Conservation (phyloP, 1,140 invertebrate genomes). For the Callitettix versicolor region DNA sequence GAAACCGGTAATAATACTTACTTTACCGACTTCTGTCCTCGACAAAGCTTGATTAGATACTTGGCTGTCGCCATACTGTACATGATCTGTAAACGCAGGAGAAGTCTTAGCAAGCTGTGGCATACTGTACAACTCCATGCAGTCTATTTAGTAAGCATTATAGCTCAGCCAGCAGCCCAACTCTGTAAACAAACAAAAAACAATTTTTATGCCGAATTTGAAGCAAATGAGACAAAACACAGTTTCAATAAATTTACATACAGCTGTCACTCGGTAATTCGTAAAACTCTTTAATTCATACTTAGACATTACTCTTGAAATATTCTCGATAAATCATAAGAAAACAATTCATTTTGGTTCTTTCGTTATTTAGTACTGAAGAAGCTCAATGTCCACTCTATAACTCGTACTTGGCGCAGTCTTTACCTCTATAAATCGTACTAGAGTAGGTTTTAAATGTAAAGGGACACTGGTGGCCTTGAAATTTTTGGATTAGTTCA, state of each 20-base stretch:
- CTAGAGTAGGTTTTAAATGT: no score
- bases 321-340: no score
- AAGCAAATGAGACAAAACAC: not conserved
- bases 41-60: not conserved
- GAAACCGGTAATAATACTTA: not conserved
- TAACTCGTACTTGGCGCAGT: no score
- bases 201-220: not conserved
- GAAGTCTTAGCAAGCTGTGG: constrained; percentile 26
- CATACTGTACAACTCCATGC: constrained; percentile 27
- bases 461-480: no score
- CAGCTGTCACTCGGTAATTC: no score
- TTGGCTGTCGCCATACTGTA: constrained; percentile 20
- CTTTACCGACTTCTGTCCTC: not conserved
- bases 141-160: not conserved
- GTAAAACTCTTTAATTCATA: not conserved
- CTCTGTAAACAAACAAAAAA: not conserved
- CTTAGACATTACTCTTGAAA: not conserved
- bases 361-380: no score
- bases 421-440: no score
- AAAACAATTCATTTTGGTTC: no score
- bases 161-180: not conserved
- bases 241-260: not conserved
- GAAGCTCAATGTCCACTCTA: no score
- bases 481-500: no score
- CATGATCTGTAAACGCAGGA: constrained; percentile 19